Conservation (phyloP, 2,113 vertebrate genomes). For the Rhodinocichla rosea region DNA sequence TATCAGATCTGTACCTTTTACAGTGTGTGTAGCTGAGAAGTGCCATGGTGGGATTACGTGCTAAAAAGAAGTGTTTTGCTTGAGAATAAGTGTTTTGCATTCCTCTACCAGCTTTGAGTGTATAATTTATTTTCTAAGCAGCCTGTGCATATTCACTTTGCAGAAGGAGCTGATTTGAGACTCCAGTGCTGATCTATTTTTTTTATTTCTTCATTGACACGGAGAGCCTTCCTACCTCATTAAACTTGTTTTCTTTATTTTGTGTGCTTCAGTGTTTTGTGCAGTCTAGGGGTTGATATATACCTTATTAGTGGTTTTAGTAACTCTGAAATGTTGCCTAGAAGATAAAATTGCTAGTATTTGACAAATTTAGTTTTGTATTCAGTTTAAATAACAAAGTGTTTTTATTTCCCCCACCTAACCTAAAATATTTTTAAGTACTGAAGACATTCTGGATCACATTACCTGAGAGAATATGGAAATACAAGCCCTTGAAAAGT, state of each 20-base stretch:
- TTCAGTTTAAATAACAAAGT: not conserved
- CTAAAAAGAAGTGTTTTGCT: not conserved
- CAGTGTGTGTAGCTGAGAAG: not conserved
- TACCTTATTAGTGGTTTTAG: not conserved
- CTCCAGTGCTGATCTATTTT: not conserved
- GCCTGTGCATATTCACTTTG: not conserved
- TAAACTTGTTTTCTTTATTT: slow-evolving; percentile 3
- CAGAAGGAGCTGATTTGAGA: not conserved
- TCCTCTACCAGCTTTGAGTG: not conserved
- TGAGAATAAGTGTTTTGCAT: not conserved
- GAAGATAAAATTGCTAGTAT: not conserved
- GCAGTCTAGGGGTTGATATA: not conserved
- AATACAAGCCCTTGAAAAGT: not conserved
- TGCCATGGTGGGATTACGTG: not conserved
- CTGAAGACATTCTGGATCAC: not conserved
- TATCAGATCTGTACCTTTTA: not conserved
- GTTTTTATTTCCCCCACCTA: not conserved
- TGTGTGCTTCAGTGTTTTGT: not conserved
- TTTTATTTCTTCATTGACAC: not conserved
- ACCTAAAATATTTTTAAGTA: not conserved
- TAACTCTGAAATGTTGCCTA: not conserved
- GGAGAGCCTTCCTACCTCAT: not conserved
- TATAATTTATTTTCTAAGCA: not conserved
- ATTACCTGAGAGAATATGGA: not conserved
- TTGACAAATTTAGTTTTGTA: not conserved